Percentiles rank a stretch among this genome's conserved stretches.
These are phyloP conservation scores for Epinephelus coioides DNA, from an alignment of 2,797 vertebrate genomes.

Conservation along the genomic window DNA sequence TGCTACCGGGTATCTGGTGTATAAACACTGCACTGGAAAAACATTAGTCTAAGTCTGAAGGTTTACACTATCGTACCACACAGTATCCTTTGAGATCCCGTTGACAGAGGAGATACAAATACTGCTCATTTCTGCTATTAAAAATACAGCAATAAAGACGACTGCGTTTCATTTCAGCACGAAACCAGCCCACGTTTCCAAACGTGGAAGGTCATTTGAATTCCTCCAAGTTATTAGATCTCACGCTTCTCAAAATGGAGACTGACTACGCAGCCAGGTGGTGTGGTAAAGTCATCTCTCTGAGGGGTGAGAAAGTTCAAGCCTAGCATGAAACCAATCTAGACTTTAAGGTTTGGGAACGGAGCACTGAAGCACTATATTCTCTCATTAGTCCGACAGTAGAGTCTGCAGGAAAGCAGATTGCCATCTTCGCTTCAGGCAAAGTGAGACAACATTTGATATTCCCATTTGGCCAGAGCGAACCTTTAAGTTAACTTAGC, in stretches of 20 bases:
- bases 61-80: conserved; percentile 72
- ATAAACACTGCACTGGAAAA: conserved; percentile 80
- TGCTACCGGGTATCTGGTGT: conserved; percentile 80
- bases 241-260: conserved; percentile 65
- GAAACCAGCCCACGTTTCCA: conserved; percentile 30
- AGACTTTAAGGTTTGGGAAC: conserved; percentile 66
- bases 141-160: conserved; percentile 1
- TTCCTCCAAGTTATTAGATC: conserved; percentile 64
- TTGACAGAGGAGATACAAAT: conserved; percentile 46
- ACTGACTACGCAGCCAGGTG: conserved; percentile 58
- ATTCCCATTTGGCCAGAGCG: conserved; percentile 59
- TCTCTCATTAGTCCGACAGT: conserved; percentile 66
- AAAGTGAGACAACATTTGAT: conserved; percentile 68
- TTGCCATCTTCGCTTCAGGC: conserved; percentile 67
- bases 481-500: conserved; percentile 68
- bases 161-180: conserved; percentile 19
- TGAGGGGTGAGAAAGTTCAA: conserved; percentile 74
- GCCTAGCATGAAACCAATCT: conserved; percentile 67
- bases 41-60: conserved; percentile 80
- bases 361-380: conserved; percentile 49
- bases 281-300: conserved; percentile 77
- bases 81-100: conserved; percentile 50
- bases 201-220: conserved; percentile 51
- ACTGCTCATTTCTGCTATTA: conserved; percentile 17
- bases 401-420: conserved; percentile 68